Percentiles rank a stretch among this genome's conserved stretches.
phyloP scores from a whole-genome alignment of 2,113 vertebrate species.

The Furnarius figulus region DNA sequence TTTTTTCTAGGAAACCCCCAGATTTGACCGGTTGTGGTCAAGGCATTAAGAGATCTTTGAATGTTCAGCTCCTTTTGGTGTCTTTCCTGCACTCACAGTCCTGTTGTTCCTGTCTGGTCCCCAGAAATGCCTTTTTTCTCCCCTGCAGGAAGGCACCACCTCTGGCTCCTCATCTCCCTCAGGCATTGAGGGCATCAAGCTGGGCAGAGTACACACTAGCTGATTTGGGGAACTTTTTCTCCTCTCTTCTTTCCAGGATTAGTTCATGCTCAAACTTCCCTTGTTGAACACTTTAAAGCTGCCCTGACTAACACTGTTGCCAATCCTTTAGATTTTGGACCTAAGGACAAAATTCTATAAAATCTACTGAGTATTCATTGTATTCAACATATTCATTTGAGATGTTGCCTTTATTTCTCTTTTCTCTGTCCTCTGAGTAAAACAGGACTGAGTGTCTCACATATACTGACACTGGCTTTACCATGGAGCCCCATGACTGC shows the following conservation, averaged over 20 bases:
- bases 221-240: not conserved
- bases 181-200: rapidly evolving
- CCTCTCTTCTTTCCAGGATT: not conserved
- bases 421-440: not conserved
- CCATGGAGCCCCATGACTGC: not conserved
- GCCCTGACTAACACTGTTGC: not conserved
- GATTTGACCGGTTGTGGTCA: not conserved
- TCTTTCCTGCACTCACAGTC: not conserved
- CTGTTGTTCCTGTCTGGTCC: not conserved
- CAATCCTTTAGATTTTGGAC: not conserved
- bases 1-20: not conserved
- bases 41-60: not conserved
- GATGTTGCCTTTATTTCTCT: not conserved
- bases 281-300: not conserved
- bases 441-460: not conserved
- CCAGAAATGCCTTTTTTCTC: not conserved
- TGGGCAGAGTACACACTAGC: not conserved
- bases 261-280: not conserved
- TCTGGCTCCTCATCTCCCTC: not conserved
- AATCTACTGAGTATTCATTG: not conserved
- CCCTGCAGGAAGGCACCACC: not conserved
- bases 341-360: not conserved
- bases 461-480: not conserved
- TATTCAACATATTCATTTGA: not conserved
- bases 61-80: rapidly evolving